Evolutionary conservation across 1,140 invertebrate species (phyloP), one percentile per base, ranked within the genome.

Genomic region (Argopecten irradians): DNA sequence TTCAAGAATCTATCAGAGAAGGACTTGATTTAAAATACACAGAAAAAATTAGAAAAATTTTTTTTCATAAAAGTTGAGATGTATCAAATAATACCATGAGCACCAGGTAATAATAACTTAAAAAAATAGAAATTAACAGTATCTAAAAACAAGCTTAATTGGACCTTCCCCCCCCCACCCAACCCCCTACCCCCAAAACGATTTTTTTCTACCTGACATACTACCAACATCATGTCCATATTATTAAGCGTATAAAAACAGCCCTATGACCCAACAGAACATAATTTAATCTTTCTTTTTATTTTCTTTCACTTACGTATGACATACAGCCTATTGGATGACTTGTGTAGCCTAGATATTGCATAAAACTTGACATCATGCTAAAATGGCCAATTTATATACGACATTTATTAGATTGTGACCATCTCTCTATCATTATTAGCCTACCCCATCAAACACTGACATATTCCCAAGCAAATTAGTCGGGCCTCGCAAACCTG

Each of bases 341-440:
- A n/a, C 55, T 71, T 71, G 55, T 71, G 55, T 71, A 28, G 55
- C 55, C 55, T 71, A 71, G 7, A 71, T 71, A 71, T 71, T 71
- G 55, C 55, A 71, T 71, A 71, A 71, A 71, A 71, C 55, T 71
- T 28, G 22, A 71, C 55, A 71, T 71, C 19, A 71, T 71, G 22
- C 55, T 71, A 71, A 71, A 71, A 71, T 71, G 55, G 55, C 55
- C 55, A 71, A 71, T 71, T 71, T 71, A 71, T 71, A 71, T 71
- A 71, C 55, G 55, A 71, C 55, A 71, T 71, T 71, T 71, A 71
- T 71, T 71, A 71, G 55, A 71, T 71, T 71, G 55, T 71, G 55
- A 71, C 55, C n/a, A n/a, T 71, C 55, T 71, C 55, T 71, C n/a
- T 71, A 71, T 71, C 55, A 71, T 71, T 71, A 71, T 71, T 71